Evolutionary conservation across 2,113 vertebrate genomes (phyloP).

Genomic region (Vireo altiloquus): DNA sequence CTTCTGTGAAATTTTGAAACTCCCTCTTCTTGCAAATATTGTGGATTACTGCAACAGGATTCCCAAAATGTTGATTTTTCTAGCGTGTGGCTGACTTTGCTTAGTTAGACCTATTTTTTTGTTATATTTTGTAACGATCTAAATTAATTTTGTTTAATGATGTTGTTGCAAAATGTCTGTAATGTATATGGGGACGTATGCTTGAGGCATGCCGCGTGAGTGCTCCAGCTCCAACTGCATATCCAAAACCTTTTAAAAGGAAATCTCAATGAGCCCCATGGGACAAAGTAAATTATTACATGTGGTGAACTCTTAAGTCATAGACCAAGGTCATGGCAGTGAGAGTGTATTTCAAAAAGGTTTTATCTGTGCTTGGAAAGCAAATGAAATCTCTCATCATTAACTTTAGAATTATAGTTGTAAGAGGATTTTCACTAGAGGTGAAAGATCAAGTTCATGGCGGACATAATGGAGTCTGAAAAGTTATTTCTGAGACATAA

Average conservation of each 20-base stretch:
- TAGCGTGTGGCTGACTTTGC: not conserved
- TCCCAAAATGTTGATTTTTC: not conserved
- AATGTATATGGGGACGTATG: not conserved
- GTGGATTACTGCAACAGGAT: not conserved
- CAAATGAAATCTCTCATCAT: constrained; percentile 75
- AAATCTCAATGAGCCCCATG: constrained; percentile 60
- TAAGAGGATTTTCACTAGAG: constrained; percentile 66
- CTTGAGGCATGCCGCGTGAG: not conserved
- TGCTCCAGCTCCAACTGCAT: constrained; percentile 20
- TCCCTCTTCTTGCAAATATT: not conserved
- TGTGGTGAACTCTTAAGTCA: constrained; percentile 72
- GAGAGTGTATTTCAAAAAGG: constrained; percentile 70
- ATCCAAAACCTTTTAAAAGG: constrained; percentile 63
- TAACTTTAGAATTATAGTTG: constrained; percentile 66
- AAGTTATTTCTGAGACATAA: constrained; percentile 65
- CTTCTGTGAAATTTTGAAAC: not conserved
- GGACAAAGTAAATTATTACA: constrained; percentile 69
- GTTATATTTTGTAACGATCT: not conserved
- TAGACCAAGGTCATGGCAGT: constrained; percentile 70
- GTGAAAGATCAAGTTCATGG: constrained; percentile 77
- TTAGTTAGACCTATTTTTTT: not conserved
- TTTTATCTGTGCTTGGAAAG: constrained; percentile 75
- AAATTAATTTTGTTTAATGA: not conserved
- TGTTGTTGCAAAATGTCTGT: not conserved
- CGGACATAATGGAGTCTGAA: constrained; percentile 53